A percentile compares a stretch with the other conserved stretches of the same genome.
Conservation (phyloP, 2,797 vertebrate species). For the Lagorchestes hirsutus region DNA sequence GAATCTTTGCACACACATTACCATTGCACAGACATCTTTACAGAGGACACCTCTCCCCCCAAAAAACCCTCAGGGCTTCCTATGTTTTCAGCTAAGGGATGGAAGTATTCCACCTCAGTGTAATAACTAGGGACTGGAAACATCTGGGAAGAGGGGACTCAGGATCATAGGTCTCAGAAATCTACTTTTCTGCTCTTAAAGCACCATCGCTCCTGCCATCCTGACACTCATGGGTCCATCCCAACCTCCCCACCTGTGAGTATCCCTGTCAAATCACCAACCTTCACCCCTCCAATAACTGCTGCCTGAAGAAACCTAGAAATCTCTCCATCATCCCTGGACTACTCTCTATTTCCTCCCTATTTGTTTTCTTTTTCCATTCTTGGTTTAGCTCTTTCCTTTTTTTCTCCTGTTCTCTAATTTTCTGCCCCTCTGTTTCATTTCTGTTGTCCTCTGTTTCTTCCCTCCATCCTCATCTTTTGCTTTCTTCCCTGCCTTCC, state of each 20-base stretch:
- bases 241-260: not conserved
- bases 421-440: not conserved
- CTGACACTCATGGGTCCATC: not conserved
- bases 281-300: not conserved
- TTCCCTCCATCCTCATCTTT: not conserved
- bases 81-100: not conserved
- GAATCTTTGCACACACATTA: not conserved
- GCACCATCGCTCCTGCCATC: not conserved
- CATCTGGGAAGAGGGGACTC: not conserved
- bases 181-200: not conserved
- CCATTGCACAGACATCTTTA: not conserved
- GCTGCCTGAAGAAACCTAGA: not conserved
- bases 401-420: not conserved
- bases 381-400: conserved; percentile 15
- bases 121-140: not conserved
- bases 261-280: not conserved
- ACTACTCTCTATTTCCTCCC: not conserved
- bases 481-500: not conserved
- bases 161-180: not conserved
- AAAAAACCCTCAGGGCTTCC: not conserved
- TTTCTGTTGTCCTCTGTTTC: not conserved
- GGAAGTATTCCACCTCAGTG: not conserved
- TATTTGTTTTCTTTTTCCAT: not conserved
- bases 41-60: not conserved
- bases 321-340: not conserved